A percentile compares a stretch with the other conserved stretches of the same genome.
Conservation (phyloP, 2,888 invertebrate species). For the Phengaris arion region DNA sequence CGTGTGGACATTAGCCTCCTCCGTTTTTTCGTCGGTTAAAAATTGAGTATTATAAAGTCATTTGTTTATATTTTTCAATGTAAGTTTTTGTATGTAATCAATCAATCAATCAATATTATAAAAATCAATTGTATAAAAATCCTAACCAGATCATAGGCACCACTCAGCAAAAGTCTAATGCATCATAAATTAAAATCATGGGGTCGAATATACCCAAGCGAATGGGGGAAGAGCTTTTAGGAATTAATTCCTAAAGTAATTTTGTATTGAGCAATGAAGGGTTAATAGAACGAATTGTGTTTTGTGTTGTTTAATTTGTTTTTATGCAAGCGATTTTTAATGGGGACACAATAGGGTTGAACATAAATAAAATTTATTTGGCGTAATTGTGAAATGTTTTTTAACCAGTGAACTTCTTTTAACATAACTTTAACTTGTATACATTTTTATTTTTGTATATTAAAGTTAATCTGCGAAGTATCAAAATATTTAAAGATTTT, state of each 20-base stretch:
- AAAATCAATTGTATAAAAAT: conserved; percentile 1
- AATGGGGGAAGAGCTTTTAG: conserved; percentile 41
- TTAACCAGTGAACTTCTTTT: too few relatives aligned
- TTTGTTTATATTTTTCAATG: too few relatives aligned
- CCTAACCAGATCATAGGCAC: background rate
- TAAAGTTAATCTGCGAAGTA: background rate
- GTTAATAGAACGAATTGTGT: conserved; percentile 67
- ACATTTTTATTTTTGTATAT: background rate
- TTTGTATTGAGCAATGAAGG: conserved; percentile 61
- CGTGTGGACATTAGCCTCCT: too few relatives aligned
- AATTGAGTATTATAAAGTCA: too few relatives aligned
- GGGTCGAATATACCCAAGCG: conserved; percentile 41
- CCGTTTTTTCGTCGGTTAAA: too few relatives aligned
- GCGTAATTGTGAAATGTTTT: background rate
- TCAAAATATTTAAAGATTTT: background rate
- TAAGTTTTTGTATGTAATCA: too few relatives aligned
- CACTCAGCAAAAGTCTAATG: conserved; percentile 44
- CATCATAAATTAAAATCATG: conserved; percentile 55
- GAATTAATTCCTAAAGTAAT: conserved; percentile 65
- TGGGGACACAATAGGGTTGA: conserved; percentile 35
- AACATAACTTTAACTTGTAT: too few relatives aligned
- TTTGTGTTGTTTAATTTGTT: conserved; percentile 75
- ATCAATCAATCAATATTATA: too few relatives aligned
- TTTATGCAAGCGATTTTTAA: conserved; percentile 48
- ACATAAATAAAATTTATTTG: conserved; percentile 4